These are phyloP conservation scores for Yoshiicerus persimilis DNA, from an alignment of 1,140 invertebrate genomes.

Conservation along the genomic window DNA sequence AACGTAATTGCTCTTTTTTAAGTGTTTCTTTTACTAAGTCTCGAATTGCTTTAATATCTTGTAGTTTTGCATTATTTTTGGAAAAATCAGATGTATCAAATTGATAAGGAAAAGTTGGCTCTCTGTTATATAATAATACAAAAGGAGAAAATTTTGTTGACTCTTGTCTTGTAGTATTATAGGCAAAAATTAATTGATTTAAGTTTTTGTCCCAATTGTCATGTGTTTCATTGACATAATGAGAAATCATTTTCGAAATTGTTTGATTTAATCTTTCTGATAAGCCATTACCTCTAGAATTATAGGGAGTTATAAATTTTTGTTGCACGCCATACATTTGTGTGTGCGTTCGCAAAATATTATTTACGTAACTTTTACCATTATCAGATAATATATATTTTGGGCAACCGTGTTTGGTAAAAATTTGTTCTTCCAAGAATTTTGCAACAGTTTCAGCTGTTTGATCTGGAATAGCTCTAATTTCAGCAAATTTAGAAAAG, in stretches of 20 bases:
- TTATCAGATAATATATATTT: slow-evolving; percentile 8
- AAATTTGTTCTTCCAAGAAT: not conserved
- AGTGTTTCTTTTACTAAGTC: not conserved
- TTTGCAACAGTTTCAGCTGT: slow-evolving; percentile 46
- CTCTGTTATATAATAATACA: not conserved
- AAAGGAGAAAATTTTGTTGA: not conserved
- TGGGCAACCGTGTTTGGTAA: not conserved
- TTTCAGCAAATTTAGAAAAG: slow-evolving; percentile 53
- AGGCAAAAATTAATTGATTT: not conserved
- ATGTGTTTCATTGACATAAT: not conserved
- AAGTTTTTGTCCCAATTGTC: not conserved
- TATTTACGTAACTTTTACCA: not conserved
- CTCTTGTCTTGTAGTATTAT: not conserved
- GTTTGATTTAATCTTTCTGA: not conserved
- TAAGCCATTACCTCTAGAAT: not conserved
- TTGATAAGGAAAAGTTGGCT: not conserved
- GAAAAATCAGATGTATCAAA: too few relatives aligned
- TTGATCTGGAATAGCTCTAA: slow-evolving; percentile 52
- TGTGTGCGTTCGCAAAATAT: not conserved
- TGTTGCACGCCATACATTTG: not conserved
- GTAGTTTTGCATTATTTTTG: too few relatives aligned
- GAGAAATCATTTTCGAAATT: not conserved
- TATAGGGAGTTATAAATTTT: slow-evolving; percentile 1
- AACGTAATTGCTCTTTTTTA: not conserved
- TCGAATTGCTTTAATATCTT: not conserved